Conservation (phyloP, 2,113 vertebrate genomes). For the Myiopsitta monachus region DNA sequence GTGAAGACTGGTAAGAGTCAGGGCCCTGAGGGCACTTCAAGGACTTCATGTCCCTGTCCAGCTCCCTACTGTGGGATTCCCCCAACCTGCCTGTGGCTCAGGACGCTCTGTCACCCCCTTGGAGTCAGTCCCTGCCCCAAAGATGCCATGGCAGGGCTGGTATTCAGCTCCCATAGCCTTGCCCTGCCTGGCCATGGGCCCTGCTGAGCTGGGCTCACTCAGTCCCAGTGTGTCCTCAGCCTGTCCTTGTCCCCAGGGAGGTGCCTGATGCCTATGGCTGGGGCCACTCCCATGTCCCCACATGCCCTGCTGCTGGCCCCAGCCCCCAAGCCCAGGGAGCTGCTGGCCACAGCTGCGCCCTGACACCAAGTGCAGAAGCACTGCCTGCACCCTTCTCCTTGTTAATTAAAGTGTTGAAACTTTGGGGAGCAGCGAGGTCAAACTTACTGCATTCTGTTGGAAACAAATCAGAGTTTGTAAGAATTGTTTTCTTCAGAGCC, state of each 20-base stretch:
- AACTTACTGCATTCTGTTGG: not conserved
- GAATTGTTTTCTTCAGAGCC: not conserved
- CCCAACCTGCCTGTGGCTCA: not conserved
- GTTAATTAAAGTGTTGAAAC: not conserved
- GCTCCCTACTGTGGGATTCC: not conserved
- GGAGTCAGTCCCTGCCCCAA: not conserved
- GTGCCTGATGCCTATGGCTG: fast-evolving
- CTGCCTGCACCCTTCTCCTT: not conserved
- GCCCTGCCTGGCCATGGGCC: not conserved
- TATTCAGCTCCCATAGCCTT: not conserved
- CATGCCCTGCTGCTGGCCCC: not conserved
- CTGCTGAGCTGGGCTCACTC: fast-evolving
- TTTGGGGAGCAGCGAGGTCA: fast-evolving
- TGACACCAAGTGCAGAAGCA: not conserved
- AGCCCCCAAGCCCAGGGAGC: too few relatives aligned
- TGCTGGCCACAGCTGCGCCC: fast-evolving
- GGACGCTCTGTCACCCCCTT: too few relatives aligned
- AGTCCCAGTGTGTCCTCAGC: fast-evolving
- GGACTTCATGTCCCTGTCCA: not conserved
- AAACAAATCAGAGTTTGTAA: not conserved
- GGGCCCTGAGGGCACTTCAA: not conserved
- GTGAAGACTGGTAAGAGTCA: not conserved
- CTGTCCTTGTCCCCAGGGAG: too few relatives aligned
- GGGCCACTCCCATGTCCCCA: fast-evolving
- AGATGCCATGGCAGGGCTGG: not conserved